Conservation (phyloP, 2,888 invertebrate species). For the Drosophila anceps region DNA sequence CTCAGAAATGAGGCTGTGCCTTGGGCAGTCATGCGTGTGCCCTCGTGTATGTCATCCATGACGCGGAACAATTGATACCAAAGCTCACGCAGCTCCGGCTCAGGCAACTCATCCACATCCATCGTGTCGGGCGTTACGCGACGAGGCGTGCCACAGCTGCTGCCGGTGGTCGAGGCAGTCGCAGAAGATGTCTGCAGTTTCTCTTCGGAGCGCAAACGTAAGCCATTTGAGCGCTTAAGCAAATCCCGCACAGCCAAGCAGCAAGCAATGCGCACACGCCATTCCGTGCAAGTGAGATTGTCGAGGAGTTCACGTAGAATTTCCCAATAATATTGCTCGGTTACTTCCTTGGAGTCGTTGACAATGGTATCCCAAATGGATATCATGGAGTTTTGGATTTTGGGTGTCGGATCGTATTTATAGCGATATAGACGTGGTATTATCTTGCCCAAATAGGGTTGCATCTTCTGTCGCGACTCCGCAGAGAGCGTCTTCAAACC, state of each 20-base stretch:
- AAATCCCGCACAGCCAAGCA: slow-evolving; percentile 95
- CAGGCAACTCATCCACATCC: slow-evolving; percentile 81
- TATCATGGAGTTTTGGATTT: slow-evolving; percentile 96
- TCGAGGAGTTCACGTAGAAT: slow-evolving; percentile 90
- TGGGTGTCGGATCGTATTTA: slow-evolving; percentile 96
- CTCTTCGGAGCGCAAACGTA: slow-evolving; percentile 83
- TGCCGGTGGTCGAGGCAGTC: neutral
- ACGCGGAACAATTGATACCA: slow-evolving; percentile 95
- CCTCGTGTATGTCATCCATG: slow-evolving; percentile 97
- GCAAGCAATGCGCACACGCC: slow-evolving; percentile 96
- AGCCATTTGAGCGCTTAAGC: slow-evolving; percentile 87
- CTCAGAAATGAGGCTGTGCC: slow-evolving; percentile 90
- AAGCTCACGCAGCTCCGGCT: slow-evolving; percentile 84
- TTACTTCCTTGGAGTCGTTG: slow-evolving; percentile 92
- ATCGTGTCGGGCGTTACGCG: slow-evolving; percentile 52
- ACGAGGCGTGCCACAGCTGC: slow-evolving; percentile 15
- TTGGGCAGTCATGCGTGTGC: slow-evolving; percentile 91
- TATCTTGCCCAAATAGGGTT: slow-evolving; percentile 93
- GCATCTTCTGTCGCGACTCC: slow-evolving; percentile 93
- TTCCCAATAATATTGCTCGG: slow-evolving; percentile 86
- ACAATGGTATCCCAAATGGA: slow-evolving; percentile 97
- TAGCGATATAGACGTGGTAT: slow-evolving; percentile 93
- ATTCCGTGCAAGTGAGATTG: slow-evolving; percentile 93
- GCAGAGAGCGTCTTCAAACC: slow-evolving; percentile 95
- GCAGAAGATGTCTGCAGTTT: slow-evolving; percentile 8